Evolutionary conservation across 2,113 vertebrate genomes (phyloP).

Genomic region (Oreochromis aureus): DNA sequence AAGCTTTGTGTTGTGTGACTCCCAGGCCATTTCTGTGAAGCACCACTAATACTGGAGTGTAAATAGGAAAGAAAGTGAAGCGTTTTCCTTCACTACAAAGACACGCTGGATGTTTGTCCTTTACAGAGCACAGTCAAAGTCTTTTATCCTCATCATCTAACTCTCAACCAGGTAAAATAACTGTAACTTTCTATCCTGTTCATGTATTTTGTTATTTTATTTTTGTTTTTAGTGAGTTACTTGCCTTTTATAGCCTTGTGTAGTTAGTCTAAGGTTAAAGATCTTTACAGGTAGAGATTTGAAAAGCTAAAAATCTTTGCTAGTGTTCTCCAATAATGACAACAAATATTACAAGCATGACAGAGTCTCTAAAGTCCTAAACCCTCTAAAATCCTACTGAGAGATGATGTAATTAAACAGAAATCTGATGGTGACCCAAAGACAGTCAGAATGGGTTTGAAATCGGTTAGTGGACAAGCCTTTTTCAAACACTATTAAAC

Average conservation of each 20-base stretch:
- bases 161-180: background rate
- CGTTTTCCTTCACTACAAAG: background rate
- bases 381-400: background rate
- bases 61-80: conserved; percentile 28
- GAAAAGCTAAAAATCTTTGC: background rate
- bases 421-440: background rate
- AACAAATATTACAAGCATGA: background rate
- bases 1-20: background rate
- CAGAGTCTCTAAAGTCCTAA: background rate
- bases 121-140: background rate
- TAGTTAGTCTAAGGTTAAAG: background rate
- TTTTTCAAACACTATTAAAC: background rate
- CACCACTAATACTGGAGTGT: conserved; percentile 16
- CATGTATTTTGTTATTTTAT: accelerated
- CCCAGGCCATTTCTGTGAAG: background rate
- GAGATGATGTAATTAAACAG: background rate
- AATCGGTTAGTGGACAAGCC: background rate
- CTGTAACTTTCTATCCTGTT: background rate
- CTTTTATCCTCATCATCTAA: background rate
- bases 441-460: background rate
- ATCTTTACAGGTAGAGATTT: background rate
- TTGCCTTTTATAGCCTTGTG: background rate
- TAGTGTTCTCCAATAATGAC: background rate
- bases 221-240: background rate
- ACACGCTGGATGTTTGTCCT: background rate